Conservation (phyloP, 92 coral and sea anemone species). For the Umimayanthus kanabou region DNA sequence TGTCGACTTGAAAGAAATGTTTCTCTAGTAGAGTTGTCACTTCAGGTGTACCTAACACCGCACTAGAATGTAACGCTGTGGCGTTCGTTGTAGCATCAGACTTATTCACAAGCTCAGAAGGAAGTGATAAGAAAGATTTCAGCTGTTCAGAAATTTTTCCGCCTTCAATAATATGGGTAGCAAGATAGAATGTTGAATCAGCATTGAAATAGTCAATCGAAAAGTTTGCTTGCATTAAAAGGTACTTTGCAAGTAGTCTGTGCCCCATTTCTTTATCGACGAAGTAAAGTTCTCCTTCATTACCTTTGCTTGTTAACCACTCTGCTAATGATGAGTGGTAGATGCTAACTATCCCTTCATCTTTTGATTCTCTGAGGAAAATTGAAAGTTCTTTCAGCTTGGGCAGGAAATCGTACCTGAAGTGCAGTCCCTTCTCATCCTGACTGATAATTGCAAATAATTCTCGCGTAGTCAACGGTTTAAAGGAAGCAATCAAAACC, state of each 20-base stretch:
- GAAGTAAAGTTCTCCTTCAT: conserved; percentile 43
- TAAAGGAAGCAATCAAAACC: conserved; percentile 49
- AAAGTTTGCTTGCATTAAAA: conserved; percentile 9
- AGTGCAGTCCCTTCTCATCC: conserved; percentile 26
- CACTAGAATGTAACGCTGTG: conserved; percentile 54
- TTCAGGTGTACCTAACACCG: conserved; percentile 18
- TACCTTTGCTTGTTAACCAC: conserved; percentile 60
- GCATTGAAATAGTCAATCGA: conserved; percentile 6
- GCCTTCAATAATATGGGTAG: conserved; percentile 58
- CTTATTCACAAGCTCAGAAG: conserved; percentile 38
- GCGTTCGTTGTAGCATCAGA: conserved; percentile 32
- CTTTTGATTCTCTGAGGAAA: conserved; percentile 55
- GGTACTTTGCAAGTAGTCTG: conserved; percentile 46
- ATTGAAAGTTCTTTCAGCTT: conserved; percentile 50
- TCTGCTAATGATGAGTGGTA: conserved; percentile 55
- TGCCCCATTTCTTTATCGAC: conserved; percentile 54
- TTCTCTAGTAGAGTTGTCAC: conserved; percentile 37
- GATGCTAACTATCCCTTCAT: conserved; percentile 36
- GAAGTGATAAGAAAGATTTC: conserved; percentile 35
- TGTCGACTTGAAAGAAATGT: conserved; percentile 47
- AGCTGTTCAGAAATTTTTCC: conserved; percentile 6
- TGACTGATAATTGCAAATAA: conserved; percentile 49
- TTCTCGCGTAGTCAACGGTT: conserved; percentile 41
- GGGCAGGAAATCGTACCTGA: conserved; percentile 51
- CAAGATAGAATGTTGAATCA: conserved; percentile 43